Conservation (phyloP, 2,113 vertebrate genomes). For the Ardeotis arabs region DNA sequence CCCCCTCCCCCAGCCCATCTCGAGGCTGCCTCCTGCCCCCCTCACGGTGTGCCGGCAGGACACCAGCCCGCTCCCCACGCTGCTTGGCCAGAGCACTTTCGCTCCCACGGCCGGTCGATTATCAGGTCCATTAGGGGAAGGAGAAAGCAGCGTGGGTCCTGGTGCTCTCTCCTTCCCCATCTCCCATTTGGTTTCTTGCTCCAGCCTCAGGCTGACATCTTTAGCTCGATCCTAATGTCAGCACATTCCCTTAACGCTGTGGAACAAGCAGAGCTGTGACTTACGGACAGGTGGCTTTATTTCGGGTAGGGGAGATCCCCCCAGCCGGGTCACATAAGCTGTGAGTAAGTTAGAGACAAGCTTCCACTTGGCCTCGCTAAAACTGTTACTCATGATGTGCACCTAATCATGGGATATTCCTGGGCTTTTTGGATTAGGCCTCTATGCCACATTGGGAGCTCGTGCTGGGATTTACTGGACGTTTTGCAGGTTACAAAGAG, state of each 20-base stretch:
- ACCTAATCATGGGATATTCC: not conserved
- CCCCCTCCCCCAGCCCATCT: not conserved
- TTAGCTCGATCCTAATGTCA: not conserved
- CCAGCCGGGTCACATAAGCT: not conserved
- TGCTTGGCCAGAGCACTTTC: not conserved
- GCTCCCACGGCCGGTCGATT: not conserved
- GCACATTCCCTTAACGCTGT: not conserved
- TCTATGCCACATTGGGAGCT: not conserved
- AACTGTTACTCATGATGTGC: not conserved
- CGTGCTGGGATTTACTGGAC: not conserved
- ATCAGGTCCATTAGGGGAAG: not conserved
- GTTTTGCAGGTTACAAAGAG: not conserved
- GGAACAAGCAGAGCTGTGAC: not conserved
- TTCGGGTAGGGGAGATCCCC: not conserved
- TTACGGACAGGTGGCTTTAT: not conserved
- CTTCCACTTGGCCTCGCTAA: not conserved
- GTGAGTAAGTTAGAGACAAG: not conserved
- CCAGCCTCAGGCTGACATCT: not conserved
- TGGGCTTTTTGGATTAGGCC: slow-evolving; percentile 19
- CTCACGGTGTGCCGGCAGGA: not conserved
- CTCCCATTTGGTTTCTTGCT: not conserved
- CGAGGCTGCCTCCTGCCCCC: not conserved
- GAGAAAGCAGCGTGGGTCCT: not conserved
- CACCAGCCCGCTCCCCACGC: not conserved
- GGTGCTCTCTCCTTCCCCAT: not conserved